phyloP scores from a whole-genome alignment of 2,113 vertebrate genomes.

The Ageneiosus marmoratus region DNA sequence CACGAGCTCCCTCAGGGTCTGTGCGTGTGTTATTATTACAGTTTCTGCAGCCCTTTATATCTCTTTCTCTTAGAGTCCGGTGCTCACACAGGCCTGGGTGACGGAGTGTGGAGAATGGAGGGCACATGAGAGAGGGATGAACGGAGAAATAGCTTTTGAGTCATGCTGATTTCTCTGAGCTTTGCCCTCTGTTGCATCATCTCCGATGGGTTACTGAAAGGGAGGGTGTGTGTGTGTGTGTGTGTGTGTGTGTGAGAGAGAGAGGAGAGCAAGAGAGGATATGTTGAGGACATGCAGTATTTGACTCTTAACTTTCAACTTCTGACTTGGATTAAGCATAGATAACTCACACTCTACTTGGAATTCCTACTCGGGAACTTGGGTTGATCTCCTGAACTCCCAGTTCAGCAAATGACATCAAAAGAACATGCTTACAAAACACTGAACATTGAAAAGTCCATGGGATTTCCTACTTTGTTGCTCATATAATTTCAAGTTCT shows the following conservation, averaged over 20 bases:
- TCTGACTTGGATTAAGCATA: neutral
- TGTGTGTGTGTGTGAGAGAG: neutral
- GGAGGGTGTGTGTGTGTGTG: constrained; percentile 16
- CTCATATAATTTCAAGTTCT: neutral
- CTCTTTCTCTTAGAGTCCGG: constrained; percentile 23
- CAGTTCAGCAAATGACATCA: neutral
- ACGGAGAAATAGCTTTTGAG: constrained; percentile 55
- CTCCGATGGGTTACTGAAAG: constrained; percentile 62
- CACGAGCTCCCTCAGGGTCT: constrained; percentile 3
- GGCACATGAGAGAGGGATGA: constrained; percentile 37
- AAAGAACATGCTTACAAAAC: neutral
- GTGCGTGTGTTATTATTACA: constrained; percentile 33
- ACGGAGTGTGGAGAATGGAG: constrained; percentile 31
- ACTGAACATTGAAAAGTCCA: too few relatives aligned
- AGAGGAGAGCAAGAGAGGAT: neutral
- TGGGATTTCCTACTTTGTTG: too few relatives aligned
- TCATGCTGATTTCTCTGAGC: constrained; percentile 70
- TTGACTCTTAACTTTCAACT: neutral
- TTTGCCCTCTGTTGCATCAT: constrained; percentile 71
- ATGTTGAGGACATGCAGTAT: neutral
- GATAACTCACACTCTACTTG: neutral
- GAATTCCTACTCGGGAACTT: neutral
- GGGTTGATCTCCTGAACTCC: too few relatives aligned
- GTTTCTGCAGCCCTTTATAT: constrained; percentile 24
- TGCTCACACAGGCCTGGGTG: constrained; percentile 7